Evolutionary conservation across 2,113 vertebrate genomes (phyloP).

Genomic region (Syrrhaptes paradoxus): DNA sequence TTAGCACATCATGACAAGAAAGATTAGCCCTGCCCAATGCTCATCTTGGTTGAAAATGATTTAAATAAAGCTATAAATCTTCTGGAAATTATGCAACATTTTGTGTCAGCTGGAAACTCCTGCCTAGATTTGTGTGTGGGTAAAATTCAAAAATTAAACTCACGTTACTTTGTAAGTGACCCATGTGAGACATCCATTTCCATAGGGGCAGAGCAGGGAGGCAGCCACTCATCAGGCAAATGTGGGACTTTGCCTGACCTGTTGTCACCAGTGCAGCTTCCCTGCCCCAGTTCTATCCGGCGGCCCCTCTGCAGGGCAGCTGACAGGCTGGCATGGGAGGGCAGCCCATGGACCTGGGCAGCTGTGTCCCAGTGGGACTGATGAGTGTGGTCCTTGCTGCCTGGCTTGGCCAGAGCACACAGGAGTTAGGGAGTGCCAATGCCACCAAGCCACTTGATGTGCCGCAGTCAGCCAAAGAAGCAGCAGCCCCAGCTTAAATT

Average conservation of each 20-base stretch:
- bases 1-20: constrained; percentile 74
- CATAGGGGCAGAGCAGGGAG: neutral
- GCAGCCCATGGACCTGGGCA: neutral
- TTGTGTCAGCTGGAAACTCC: constrained; percentile 55
- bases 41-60: constrained; percentile 74
- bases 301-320: neutral
- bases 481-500: neutral
- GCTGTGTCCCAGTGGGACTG: neutral
- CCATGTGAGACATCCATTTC: neutral
- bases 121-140: constrained; percentile 14
- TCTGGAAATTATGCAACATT: constrained; percentile 69
- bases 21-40: constrained; percentile 71
- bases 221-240: neutral
- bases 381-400: neutral
- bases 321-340: accelerated
- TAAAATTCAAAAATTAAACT: constrained; percentile 27
- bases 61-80: constrained; percentile 76
- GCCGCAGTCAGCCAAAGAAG: neutral
- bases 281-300: neutral
- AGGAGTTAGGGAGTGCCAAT: neutral
- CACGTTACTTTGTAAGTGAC: constrained; percentile 5
- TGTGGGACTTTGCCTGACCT: neutral
- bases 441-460: neutral
- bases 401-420: neutral
- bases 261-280: neutral